phyloP scores from a whole-genome alignment of 2,888 invertebrate genomes.

The Ochropleura plecta region DNA sequence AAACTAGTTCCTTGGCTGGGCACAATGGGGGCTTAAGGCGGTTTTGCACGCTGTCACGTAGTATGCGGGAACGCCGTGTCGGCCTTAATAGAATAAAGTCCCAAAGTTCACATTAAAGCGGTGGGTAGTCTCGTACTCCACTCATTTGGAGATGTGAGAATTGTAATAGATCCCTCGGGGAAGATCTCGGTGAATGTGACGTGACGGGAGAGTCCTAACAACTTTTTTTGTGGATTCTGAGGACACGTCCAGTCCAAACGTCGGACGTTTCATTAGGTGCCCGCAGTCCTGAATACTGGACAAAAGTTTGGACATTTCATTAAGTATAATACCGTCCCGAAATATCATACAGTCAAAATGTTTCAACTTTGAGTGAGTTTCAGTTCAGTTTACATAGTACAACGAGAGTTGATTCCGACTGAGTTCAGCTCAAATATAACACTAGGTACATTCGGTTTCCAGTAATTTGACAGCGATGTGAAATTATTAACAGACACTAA shows the following conservation, averaged over 20 bases:
- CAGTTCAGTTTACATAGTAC: constrained; percentile 26
- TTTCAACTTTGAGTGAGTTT: constrained; percentile 26
- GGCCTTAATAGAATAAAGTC: constrained; percentile 61
- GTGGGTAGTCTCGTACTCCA: constrained; percentile 44
- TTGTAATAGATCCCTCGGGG: constrained; percentile 51
- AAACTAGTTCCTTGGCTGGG: constrained; percentile 60
- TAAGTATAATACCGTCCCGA: constrained; percentile 5
- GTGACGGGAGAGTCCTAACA: constrained; percentile 20
- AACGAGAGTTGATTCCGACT: constrained; percentile 12
- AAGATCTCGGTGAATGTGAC: constrained; percentile 34
- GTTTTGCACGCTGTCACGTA: constrained; percentile 57
- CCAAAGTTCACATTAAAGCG: constrained; percentile 52
- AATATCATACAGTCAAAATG: constrained; percentile 18
- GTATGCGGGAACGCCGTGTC: constrained; percentile 28
- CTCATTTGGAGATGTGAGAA: constrained; percentile 54
- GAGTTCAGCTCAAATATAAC: constrained; percentile 22
- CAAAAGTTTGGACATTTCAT: constrained; percentile 28
- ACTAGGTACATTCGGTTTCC: constrained; percentile 10
- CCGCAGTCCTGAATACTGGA: constrained; percentile 14
- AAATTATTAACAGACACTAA: constrained; percentile 39
- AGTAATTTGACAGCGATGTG: constrained; percentile 49
- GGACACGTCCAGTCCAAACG: constrained; percentile 25
- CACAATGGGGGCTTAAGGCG: constrained; percentile 56
- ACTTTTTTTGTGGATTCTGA: constrained; percentile 37
- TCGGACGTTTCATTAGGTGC: constrained; percentile 33